phyloP scores from a whole-genome alignment of 1,140 invertebrate species.

The Drosophila bipectinata region DNA sequence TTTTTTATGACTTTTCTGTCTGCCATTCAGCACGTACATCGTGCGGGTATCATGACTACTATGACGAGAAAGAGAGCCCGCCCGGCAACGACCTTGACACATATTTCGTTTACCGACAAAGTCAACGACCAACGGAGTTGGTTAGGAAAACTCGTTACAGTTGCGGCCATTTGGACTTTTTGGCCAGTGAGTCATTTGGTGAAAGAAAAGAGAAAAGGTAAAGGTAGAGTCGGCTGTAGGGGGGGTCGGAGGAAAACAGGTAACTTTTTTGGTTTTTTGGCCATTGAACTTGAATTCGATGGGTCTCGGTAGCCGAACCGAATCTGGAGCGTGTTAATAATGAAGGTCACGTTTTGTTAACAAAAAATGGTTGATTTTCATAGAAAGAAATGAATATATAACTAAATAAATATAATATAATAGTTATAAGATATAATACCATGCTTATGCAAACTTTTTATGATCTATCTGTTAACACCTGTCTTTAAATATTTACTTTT shows the following conservation, averaged over 20 bases:
- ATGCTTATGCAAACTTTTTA: too few relatives aligned
- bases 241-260: slow-evolving; percentile 7
- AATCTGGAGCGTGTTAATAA: slow-evolving; percentile 8
- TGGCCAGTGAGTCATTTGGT: slow-evolving; percentile 23
- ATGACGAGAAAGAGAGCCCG: slow-evolving; percentile 18
- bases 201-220: slow-evolving; percentile 24
- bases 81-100: slow-evolving; percentile 63
- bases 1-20: slow-evolving; percentile 16
- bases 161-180: slow-evolving; percentile 9
- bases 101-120: slow-evolving; percentile 29
- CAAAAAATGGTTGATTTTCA: background rate
- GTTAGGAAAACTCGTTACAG: slow-evolving; percentile 41
- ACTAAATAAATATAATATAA: background rate
- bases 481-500: background rate
- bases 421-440: too few relatives aligned
- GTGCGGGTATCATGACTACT: slow-evolving; percentile 6
- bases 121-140: slow-evolving; percentile 43
- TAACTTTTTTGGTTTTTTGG: background rate
- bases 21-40: slow-evolving; percentile 56
- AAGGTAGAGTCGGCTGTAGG: background rate
- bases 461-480: background rate
- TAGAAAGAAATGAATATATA: background rate
- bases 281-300: slow-evolving; percentile 44
- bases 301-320: slow-evolving; percentile 1
- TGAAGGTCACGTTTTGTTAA: slow-evolving; percentile 9